Evolutionary conservation across 2,888 invertebrate genomes (phyloP).

Genomic region (Abscondita cerata): DNA sequence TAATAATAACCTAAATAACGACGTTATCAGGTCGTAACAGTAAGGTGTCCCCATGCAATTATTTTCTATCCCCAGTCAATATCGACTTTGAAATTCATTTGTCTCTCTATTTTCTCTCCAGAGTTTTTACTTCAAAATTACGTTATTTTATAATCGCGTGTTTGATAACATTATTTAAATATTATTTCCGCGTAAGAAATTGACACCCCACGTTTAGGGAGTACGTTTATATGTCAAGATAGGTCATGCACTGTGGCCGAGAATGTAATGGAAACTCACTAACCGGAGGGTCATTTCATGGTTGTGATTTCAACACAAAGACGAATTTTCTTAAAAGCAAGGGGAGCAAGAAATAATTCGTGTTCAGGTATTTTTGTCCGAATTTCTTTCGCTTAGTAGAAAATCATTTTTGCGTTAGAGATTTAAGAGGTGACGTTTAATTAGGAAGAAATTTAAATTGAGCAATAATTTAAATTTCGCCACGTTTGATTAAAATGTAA

Average conservation of each 20-base stretch:
- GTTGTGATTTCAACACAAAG: conserved; percentile 32
- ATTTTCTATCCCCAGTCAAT: conserved; percentile 53
- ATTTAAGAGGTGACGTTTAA: neutral
- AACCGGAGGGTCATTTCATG: conserved; percentile 36
- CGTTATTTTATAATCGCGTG: conserved; percentile 12
- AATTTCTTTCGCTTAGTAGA: conserved; percentile 17
- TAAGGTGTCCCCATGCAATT: conserved; percentile 51
- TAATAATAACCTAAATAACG: conserved; percentile 40
- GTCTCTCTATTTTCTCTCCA: conserved; percentile 34
- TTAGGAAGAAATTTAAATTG: too few relatives aligned
- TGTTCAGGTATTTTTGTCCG: conserved; percentile 18
- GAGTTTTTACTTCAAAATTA: conserved; percentile 27
- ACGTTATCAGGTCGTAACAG: conserved; percentile 42
- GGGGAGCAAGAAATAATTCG: conserved; percentile 16
- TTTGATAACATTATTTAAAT: neutral
- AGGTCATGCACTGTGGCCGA: conserved; percentile 30
- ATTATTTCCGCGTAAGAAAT: neutral
- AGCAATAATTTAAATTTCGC: too few relatives aligned
- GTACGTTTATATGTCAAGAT: conserved; percentile 31
- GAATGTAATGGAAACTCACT: conserved; percentile 34
- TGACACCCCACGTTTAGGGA: conserved; percentile 17
- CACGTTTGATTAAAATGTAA: too few relatives aligned
- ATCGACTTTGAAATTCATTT: conserved; percentile 45
- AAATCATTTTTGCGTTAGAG: conserved; percentile 17
- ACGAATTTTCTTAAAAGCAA: conserved; percentile 32